phyloP scores from a whole-genome alignment of 2,113 vertebrate genomes.

The Gobio gobio region DNA sequence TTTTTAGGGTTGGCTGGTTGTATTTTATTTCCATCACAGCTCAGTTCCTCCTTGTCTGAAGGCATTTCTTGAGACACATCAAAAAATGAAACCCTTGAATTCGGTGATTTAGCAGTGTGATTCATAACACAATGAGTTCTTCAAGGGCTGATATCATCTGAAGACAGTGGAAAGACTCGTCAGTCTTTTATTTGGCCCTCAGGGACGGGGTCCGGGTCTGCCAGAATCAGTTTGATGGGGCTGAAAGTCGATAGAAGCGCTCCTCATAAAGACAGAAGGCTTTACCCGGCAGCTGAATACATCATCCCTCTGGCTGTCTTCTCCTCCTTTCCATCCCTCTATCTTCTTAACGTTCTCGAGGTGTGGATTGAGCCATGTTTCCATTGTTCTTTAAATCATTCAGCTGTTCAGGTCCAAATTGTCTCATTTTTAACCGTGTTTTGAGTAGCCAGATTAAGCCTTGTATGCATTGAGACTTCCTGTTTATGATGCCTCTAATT shows the following conservation, averaged over 20 bases:
- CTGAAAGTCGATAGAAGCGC: background rate
- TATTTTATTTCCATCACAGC: constrained; percentile 8
- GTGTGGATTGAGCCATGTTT: background rate
- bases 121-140: constrained; percentile 1
- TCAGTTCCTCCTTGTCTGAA: background rate
- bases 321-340: constrained; percentile 25
- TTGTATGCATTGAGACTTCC: background rate
- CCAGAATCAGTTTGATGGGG: background rate
- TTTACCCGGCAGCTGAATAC: constrained; percentile 20
- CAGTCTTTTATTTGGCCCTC: constrained; percentile 10
- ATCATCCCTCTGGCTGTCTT: constrained; percentile 22
- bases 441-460: constrained; percentile 5
- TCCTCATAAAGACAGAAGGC: background rate
- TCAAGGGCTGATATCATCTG: constrained; percentile 9
- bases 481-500: background rate
- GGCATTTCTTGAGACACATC: background rate
- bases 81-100: background rate
- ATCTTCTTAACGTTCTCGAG: background rate
- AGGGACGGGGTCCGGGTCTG: background rate
- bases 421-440: background rate
- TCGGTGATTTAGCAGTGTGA: background rate
- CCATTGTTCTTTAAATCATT: constrained; percentile 13
- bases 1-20: constrained; percentile 8
- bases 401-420: background rate
- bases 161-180: constrained; percentile 26